Conservation (phyloP, 2,113 vertebrate species). For the Calonectris borealis region DNA sequence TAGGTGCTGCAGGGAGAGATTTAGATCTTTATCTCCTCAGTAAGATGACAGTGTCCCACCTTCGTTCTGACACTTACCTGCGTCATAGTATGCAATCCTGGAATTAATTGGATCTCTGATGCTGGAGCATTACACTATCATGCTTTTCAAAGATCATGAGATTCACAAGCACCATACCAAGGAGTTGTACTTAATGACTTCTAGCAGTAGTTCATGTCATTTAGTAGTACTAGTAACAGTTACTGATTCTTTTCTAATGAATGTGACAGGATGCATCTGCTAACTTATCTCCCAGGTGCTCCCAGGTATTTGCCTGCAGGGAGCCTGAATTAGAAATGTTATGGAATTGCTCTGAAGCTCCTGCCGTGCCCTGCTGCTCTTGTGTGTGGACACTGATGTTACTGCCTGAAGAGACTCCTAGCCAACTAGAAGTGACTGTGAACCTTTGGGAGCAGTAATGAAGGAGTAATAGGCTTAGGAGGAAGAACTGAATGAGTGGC, state of each 20-base stretch:
- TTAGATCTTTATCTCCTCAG: neutral
- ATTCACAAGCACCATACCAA: neutral
- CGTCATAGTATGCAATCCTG: neutral
- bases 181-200: neutral
- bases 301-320: neutral
- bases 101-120: neutral
- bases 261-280: neutral
- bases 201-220: neutral
- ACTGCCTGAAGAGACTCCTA: neutral
- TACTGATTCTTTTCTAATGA: neutral
- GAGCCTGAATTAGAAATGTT: neutral
- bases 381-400: neutral
- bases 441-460: neutral
- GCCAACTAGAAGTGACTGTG: neutral
- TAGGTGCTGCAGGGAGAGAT: neutral
- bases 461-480: neutral
- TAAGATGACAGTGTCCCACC: neutral
- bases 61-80: neutral
- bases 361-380: neutral
- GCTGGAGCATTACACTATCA: neutral
- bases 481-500: neutral
- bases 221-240: neutral
- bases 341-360: neutral
- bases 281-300: neutral
- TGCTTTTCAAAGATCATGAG: neutral